phyloP scores from a whole-genome alignment of 2,113 vertebrate species.

The Cricetomys ansorgei region DNA sequence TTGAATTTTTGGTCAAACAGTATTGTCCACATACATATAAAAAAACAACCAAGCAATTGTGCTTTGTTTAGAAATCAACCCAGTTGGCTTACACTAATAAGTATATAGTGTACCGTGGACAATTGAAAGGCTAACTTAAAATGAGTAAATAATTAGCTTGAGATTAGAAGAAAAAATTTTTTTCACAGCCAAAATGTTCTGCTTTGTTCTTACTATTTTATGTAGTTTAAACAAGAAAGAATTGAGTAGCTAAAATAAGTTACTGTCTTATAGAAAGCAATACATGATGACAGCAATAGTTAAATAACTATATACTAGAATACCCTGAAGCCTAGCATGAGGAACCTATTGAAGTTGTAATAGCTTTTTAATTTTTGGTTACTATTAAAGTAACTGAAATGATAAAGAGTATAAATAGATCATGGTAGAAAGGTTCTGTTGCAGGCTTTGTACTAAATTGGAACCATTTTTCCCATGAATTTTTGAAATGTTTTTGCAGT shows the following conservation, averaged over 20 bases:
- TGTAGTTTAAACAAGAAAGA: conserved; percentile 33
- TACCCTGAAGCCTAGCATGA: background rate
- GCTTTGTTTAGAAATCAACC: background rate
- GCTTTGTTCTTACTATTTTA: conserved; percentile 41
- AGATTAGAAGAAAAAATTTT: background rate
- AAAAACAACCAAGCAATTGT: background rate
- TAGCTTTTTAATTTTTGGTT: conserved; percentile 60
- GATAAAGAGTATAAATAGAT: conserved; percentile 43
- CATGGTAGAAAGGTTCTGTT: conserved; percentile 70
- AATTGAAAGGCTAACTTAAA: conserved; percentile 34
- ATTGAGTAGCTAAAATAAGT: conserved; percentile 23
- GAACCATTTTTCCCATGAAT: conserved; percentile 76
- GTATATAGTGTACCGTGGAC: background rate
- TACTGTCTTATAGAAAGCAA: conserved; percentile 37
- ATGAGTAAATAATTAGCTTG: conserved; percentile 39
- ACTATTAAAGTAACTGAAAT: conserved; percentile 71
- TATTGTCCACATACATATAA: background rate
- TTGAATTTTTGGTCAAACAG: conserved; percentile 23
- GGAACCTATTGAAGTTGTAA: background rate
- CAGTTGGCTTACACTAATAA: background rate
- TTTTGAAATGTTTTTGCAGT: conserved; percentile 83
- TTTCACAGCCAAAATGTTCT: background rate
- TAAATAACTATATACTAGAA: conserved; percentile 58
- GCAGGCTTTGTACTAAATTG: conserved; percentile 80
- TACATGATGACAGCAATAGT: conserved; percentile 20